Percentiles rank a stretch among this genome's conserved stretches.
Conservation (phyloP, 1,140 invertebrate species). For the Hyposmocoma kahamanoa region DNA sequence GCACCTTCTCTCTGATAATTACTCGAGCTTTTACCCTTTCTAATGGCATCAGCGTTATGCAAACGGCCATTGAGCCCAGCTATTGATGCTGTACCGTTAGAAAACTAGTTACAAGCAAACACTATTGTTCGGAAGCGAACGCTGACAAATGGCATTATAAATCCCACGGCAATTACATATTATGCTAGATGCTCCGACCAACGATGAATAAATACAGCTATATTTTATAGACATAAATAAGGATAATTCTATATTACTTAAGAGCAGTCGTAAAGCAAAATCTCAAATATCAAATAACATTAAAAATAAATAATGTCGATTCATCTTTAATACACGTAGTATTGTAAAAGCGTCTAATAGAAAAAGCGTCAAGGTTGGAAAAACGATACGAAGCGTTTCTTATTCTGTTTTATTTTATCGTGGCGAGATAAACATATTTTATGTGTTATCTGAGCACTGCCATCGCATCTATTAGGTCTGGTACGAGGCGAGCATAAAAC, state of each 20-base stretch:
- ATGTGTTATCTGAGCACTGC: constrained; percentile 34
- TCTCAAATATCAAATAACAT: constrained; percentile 26
- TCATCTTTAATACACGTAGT: too few species aligned
- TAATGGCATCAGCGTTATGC: constrained; percentile 20
- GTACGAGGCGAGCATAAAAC: constrained; percentile 54
- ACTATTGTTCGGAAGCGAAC: background rate
- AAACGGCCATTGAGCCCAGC: constrained; percentile 5
- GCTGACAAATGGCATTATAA: background rate
- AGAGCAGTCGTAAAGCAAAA: constrained; percentile 6
- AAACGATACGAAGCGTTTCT: too few species aligned
- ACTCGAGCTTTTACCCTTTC: constrained; percentile 44
- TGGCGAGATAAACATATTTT: too few species aligned
- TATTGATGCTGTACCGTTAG: constrained; percentile 3
- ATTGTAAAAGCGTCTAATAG: too few species aligned
- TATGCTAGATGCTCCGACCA: background rate
- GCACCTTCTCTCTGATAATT: constrained; percentile 43
- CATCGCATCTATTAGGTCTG: constrained; percentile 36
- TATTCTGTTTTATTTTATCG: too few species aligned
- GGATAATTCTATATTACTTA: background rate
- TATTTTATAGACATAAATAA: constrained; percentile 9
- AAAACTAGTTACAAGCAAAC: constrained; percentile 4
- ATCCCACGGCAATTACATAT: background rate
- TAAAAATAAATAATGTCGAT: too few species aligned
- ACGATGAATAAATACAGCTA: background rate
- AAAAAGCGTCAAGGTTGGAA: too few species aligned